These are phyloP conservation scores for Drosophila mayaguana DNA, from an alignment of 2,888 invertebrate species.

Conservation along the genomic window DNA sequence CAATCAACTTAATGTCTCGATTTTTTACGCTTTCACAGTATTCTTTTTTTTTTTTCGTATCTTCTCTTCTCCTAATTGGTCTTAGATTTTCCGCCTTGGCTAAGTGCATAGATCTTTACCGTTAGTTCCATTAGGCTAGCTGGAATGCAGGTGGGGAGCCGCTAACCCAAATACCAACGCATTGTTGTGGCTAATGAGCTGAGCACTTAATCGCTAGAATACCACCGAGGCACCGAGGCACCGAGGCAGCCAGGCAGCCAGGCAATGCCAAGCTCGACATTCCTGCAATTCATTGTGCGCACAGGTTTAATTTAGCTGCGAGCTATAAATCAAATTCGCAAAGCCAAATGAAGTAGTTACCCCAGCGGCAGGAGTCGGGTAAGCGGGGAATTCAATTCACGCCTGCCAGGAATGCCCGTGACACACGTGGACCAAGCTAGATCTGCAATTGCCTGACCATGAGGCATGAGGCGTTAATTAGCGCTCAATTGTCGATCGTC, in stretches of 20 bases:
- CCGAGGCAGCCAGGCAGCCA: background rate
- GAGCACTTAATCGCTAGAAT: conserved; percentile 48
- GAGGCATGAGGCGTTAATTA: conserved; percentile 68
- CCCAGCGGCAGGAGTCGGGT: too few species aligned
- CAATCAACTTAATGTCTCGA: conserved; percentile 5
- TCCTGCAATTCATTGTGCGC: conserved; percentile 71
- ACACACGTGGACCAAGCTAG: conserved; percentile 42
- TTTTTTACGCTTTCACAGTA: background rate
- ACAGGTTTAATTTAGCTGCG: conserved; percentile 54
- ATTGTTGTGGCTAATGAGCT: conserved; percentile 71
- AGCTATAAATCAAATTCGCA: conserved; percentile 65
- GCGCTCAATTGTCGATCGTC: conserved; percentile 76
- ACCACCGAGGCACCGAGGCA: too few species aligned
- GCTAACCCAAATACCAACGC: conserved; percentile 70
- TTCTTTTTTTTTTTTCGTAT: too few species aligned
- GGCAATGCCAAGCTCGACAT: conserved; percentile 40
- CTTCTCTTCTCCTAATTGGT: conserved; percentile 29
- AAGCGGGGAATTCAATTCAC: conserved; percentile 73
- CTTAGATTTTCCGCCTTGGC: conserved; percentile 6
- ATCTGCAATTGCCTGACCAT: background rate
- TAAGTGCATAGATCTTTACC: conserved; percentile 41
- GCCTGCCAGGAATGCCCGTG: conserved; percentile 68
- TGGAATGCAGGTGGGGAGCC: conserved; percentile 21
- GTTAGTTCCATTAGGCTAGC: conserved; percentile 27
- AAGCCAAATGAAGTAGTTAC: conserved; percentile 57